A percentile compares a stretch with the other conserved stretches of the same genome.
phyloP scores from a whole-genome alignment of 2,888 invertebrate species.

The Pandemis cinnamomeana region DNA sequence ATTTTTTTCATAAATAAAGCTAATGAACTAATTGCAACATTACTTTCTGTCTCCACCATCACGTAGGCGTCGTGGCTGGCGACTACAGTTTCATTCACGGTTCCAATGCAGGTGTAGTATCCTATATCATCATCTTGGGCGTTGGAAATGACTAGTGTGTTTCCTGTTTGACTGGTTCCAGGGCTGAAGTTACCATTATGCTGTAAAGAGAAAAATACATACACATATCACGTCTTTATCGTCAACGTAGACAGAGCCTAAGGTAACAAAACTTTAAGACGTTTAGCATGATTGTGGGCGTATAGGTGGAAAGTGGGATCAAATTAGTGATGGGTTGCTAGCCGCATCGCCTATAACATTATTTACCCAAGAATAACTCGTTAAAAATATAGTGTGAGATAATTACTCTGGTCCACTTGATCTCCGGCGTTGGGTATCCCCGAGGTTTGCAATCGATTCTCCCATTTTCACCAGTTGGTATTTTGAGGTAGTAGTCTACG shows the following conservation, averaged over 20 bases:
- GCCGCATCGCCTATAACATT: too few relatives aligned
- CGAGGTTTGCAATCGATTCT: conserved; percentile 89
- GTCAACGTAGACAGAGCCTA: too few relatives aligned
- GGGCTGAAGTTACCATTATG: conserved; percentile 80
- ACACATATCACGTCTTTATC: too few relatives aligned
- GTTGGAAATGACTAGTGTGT: conserved; percentile 86
- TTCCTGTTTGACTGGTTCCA: conserved; percentile 87
- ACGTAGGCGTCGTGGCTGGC: conserved; percentile 86
- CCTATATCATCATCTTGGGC: conserved; percentile 91
- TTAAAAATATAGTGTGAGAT: conserved; percentile 9
- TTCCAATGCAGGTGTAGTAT: conserved; percentile 92
- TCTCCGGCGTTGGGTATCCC: conserved; percentile 89
- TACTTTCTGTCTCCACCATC: conserved; percentile 93
- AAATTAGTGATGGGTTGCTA: too few relatives aligned
- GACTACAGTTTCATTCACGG: conserved; percentile 82
- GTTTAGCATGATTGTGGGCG: too few relatives aligned
- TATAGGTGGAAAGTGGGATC: too few relatives aligned
- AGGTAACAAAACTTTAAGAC: too few relatives aligned
- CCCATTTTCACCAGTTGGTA: conserved; percentile 81
- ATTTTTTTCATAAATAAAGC: too few relatives aligned
- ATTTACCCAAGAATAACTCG: too few relatives aligned
- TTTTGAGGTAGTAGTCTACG: conserved; percentile 60
- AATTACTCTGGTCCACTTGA: conserved; percentile 92
- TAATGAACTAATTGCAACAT: conserved; percentile 47
- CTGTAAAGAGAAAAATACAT: conserved; percentile 49